Evolutionary conservation across 2,888 invertebrate genomes (phyloP), one percentile per base, ranked within the genome.

Genomic region (Agrypnus murinus): DNA sequence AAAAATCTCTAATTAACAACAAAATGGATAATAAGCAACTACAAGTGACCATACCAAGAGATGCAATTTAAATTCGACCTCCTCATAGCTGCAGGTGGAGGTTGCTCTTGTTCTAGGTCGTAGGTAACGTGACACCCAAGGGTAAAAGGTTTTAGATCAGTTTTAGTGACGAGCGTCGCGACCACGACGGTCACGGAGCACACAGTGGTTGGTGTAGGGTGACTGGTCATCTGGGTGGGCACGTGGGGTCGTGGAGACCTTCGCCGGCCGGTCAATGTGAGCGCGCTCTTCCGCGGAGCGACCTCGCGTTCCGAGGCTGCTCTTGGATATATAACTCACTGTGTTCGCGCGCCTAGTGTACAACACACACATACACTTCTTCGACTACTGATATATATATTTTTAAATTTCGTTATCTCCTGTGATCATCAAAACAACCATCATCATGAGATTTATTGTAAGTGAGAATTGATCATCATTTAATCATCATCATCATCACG

Each of bases 301-400:
- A 81, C 82, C 82, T 82, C 82, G 82, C 77, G 75, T 75, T 78
- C 79, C 82, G 82, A 83, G 83, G 83, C 81, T 83, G 82, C 80
- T 80, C 79, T 80, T 80, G 76, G 78, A 82, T 83, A 82, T 82
- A 82, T 80, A 83, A 77, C 75, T 74, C 72, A 68, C 68, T 68
- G 75, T 70, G 57, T 65, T 67, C 69, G 71, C 71, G 50, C 58
- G 69, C 70, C 72, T 66, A 66, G 63, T n/a, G n/a, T 66, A 38
- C 74, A 67, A 71, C 65, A 67, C 65, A 67, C 64, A 71, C 65
- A 67, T 62, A 67, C 64, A 72, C 73, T 66, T 65, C 67, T 63
- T 64, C 58, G 43, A 60, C 70, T 60, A 71, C 62, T 67, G 58
- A 25, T 25, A 25, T 25, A 25, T 5, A 2, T 25, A 25, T 45